Percentiles rank a stretch among this genome's conserved stretches.
Evolutionary conservation across 2,888 invertebrate species (phyloP).

Genomic region (Drosophila paucipuncta): DNA sequence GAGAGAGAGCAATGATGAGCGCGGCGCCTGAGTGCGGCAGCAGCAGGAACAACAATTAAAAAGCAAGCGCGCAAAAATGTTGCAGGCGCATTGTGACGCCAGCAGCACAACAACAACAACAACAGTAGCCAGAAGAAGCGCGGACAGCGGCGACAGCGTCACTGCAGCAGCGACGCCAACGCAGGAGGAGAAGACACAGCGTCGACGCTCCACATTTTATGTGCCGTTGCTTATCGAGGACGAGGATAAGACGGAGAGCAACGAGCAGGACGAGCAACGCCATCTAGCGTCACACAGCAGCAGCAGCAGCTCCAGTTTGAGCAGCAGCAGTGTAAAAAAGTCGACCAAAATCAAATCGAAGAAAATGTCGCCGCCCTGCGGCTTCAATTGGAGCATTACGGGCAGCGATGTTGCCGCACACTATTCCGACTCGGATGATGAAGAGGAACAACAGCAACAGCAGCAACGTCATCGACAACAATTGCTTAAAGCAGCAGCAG

Average conservation of each 20-base stretch:
- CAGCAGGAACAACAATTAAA: conserved; percentile 56
- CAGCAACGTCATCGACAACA: conserved; percentile 50
- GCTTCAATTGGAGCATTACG: conserved; percentile 84
- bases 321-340: conserved; percentile 66
- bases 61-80: conserved; percentile 72
- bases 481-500: conserved; percentile 46
- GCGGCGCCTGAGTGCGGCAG: conserved; percentile 52
- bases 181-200: conserved; percentile 86
- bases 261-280: conserved; percentile 16
- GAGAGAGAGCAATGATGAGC: conserved; percentile 38
- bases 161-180: conserved; percentile 52
- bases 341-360: conserved; percentile 36
- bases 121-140: conserved; percentile 46
- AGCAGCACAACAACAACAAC: conserved; percentile 60
- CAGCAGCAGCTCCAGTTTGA: conserved; percentile 60
- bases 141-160: conserved; percentile 48
- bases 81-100: conserved; percentile 68
- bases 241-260: conserved; percentile 50
- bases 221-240: conserved; percentile 87
- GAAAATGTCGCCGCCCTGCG: conserved; percentile 83
- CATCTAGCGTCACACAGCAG: conserved; percentile 43
- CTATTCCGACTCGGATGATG: conserved; percentile 79
- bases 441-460: conserved; percentile 76
- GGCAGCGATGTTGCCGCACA: conserved; percentile 77
- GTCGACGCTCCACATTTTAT: conserved; percentile 91